Evolutionary conservation across 1,140 invertebrate species (phyloP).

Genomic region (Drosophila ohnishii): DNA sequence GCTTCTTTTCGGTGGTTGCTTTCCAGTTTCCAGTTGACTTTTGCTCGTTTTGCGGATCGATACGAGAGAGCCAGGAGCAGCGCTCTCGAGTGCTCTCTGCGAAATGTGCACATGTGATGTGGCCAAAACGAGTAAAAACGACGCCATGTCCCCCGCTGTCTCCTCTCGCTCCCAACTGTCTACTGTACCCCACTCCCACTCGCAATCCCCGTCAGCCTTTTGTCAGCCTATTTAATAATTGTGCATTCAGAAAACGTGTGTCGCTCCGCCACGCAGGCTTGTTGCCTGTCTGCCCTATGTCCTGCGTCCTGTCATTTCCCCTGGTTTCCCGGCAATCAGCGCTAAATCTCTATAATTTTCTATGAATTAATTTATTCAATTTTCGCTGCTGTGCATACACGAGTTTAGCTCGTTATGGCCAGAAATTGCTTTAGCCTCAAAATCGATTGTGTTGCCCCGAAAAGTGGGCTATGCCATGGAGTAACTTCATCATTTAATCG

Average conservation of each 20-base stretch:
- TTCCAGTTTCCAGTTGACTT: conserved; percentile 79
- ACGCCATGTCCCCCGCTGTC: conserved; percentile 37
- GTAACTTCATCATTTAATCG: conserved; percentile 33
- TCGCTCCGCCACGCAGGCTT: conserved; percentile 13
- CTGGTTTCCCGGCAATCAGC: conserved; percentile 43
- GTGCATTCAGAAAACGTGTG: conserved; percentile 74
- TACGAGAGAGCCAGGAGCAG: conserved; percentile 31
- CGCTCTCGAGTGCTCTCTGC: conserved; percentile 35
- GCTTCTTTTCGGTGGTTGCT: conserved; percentile 67
- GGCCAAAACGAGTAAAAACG: conserved; percentile 41
- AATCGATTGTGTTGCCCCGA: conserved; percentile 14
- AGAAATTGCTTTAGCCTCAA: not conserved
- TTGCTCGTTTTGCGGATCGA: conserved; percentile 72
- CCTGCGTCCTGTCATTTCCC: conserved; percentile 5
- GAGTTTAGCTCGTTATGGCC: conserved; percentile 36
- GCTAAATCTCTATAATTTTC: conserved; percentile 68
- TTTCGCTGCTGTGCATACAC: conserved; percentile 54
- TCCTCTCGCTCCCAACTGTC: conserved; percentile 1
- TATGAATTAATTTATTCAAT: conserved; percentile 71
- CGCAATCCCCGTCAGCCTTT: conserved; percentile 33
- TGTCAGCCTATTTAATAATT: conserved; percentile 78
- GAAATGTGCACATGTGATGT: conserved; percentile 78
- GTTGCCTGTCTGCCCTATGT: conserved; percentile 17
- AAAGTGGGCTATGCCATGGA: conserved; percentile 9
- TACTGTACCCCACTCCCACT: not conserved